A percentile compares a stretch with the other conserved stretches of the same genome.
These are phyloP conservation scores for Halictus rubicundus DNA, from an alignment of 1,140 invertebrate species.

Conservation along the genomic window DNA sequence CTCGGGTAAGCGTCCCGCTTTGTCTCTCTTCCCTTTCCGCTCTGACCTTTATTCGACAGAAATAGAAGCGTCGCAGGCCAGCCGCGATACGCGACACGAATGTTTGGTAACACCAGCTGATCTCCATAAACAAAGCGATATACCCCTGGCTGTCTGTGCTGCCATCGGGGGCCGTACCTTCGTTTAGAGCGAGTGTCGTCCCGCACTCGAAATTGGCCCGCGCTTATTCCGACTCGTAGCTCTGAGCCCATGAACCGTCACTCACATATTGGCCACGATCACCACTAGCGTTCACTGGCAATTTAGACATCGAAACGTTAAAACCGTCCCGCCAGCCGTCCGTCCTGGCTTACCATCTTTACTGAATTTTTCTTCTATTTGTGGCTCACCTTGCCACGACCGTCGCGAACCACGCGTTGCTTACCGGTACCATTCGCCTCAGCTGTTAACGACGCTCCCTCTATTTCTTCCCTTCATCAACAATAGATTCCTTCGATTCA, in stretches of 20 bases:
- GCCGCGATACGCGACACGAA: constrained; percentile 64
- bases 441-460: constrained; percentile 8
- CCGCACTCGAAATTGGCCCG: constrained; percentile 47
- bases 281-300: constrained; percentile 63
- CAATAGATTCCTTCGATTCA: no score
- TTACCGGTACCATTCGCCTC: not conserved
- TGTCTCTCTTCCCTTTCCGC: constrained; percentile 17
- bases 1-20: constrained; percentile 1
- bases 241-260: constrained; percentile 49
- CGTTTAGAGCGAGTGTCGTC: constrained; percentile 54
- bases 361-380: constrained; percentile 50
- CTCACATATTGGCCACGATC: constrained; percentile 69
- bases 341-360: constrained; percentile 69
- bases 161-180: constrained; percentile 63
- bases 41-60: constrained; percentile 64
- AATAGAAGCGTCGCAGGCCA: constrained; percentile 58
- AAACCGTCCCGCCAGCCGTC: constrained; percentile 62
- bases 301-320: constrained; percentile 72
- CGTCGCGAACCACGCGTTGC: not conserved
- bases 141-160: not conserved
- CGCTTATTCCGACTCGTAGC: constrained; percentile 44
- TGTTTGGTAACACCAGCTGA: constrained; percentile 77
- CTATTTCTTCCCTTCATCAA: not conserved
- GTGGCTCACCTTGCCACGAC: constrained; percentile 21
- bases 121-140: constrained; percentile 76